Evolutionary conservation across 2,888 invertebrate species (phyloP).

Genomic region (Spodoptera littoralis): DNA sequence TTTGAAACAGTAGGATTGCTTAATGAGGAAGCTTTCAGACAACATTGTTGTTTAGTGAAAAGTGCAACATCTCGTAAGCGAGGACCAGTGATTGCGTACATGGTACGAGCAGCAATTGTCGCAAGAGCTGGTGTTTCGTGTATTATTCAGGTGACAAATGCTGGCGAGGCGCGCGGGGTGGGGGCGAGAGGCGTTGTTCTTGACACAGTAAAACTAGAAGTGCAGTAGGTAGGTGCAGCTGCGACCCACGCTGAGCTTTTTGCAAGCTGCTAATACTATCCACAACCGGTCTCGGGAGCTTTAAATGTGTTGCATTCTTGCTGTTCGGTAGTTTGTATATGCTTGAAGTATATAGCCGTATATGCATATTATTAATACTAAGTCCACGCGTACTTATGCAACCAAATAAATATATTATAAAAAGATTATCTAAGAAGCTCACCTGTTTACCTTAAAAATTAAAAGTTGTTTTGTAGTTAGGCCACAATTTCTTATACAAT

Average conservation of each 20-base stretch:
- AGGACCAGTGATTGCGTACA: constrained; percentile 63
- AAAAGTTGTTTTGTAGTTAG: no score
- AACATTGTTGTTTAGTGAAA: constrained; percentile 63
- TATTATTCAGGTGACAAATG: constrained; percentile 72
- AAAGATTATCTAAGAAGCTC: no score
- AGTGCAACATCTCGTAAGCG: constrained; percentile 60
- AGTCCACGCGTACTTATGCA: constrained; percentile 6
- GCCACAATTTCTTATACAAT: no score
- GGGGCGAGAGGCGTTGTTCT: constrained; percentile 87
- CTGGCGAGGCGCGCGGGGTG: constrained; percentile 66
- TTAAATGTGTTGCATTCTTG: constrained; percentile 59
- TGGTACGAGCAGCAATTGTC: constrained; percentile 61
- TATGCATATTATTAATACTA: constrained; percentile 8
- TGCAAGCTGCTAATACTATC: constrained; percentile 74
- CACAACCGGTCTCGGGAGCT: constrained; percentile 67
- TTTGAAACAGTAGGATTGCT: constrained; percentile 60
- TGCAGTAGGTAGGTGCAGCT: constrained; percentile 88
- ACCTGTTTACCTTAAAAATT: no score
- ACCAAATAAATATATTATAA: neutral
- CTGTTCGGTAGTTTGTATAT: constrained; percentile 43
- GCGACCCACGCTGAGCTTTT: constrained; percentile 86
- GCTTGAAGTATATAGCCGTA: constrained; percentile 30
- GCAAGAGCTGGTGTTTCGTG: constrained; percentile 67
- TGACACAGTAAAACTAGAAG: constrained; percentile 89
- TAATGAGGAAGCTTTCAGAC: constrained; percentile 64